phyloP scores from a whole-genome alignment of 2,797 vertebrate species.

The Dendrocincla fuliginosa region DNA sequence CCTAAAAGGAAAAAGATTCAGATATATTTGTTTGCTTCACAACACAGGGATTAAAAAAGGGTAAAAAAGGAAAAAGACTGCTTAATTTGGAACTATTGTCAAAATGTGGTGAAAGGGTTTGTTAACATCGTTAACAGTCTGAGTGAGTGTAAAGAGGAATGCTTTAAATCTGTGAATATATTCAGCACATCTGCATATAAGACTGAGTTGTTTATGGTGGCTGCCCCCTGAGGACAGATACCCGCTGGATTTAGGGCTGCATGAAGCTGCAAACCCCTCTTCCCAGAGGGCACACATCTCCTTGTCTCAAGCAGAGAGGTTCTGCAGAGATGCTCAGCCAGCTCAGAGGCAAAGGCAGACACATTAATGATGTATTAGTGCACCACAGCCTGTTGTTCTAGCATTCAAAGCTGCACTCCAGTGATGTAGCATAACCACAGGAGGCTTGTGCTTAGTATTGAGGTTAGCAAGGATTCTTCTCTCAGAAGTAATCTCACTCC shows the following conservation, averaged over 20 bases:
- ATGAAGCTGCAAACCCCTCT: background rate
- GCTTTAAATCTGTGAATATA: background rate
- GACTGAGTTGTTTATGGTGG: background rate
- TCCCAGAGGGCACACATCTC: background rate
- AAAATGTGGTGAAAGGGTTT: background rate
- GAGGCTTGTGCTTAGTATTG: background rate
- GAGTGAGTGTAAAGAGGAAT: background rate
- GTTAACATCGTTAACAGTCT: background rate
- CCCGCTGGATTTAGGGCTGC: background rate
- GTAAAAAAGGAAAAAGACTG: background rate
- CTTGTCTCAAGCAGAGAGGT: background rate
- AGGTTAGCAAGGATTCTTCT: background rate
- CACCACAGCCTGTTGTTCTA: constrained; percentile 9
- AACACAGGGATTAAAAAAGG: background rate
- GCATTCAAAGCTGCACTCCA: background rate
- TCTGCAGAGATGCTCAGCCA: background rate
- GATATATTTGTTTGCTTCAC: background rate
- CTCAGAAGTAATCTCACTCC: background rate
- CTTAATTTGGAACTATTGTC: background rate
- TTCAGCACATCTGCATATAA: background rate
- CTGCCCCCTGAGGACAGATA: background rate
- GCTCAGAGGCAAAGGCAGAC: background rate
- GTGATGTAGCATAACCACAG: background rate
- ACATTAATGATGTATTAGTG: constrained; percentile 43
- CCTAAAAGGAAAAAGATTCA: background rate